Evolutionary conservation across 2,113 vertebrate genomes (phyloP), one percentile per base, ranked within the genome.

Genomic region (Cyanocitta stelleri): DNA sequence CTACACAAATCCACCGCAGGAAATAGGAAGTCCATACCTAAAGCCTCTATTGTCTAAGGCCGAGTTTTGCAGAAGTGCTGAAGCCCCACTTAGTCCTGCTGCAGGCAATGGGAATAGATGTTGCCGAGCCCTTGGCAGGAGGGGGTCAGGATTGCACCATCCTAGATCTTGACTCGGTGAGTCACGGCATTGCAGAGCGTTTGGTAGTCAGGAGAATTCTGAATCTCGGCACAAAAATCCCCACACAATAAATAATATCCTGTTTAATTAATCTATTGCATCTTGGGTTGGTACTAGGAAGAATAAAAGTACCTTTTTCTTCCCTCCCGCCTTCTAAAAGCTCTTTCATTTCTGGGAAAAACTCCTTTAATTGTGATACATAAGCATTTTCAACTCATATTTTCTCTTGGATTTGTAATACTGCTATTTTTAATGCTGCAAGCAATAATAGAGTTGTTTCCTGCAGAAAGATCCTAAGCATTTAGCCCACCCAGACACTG

Each of bases 1-100:
- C 97, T 82, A 97, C 96, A 90, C 97, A 92, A 85, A 97, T 97
- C 85, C 90, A 95, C 96, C 0, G 73, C 95, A 97, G 95, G 97
- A 97, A 97, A 88, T 96, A 97, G 95, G 96, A 97, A 96, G 96
- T 67, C 44, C 51, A 21, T 93, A 96, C 85, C 93, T 89, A 85
- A 94, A 96, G 86, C 85, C 88, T 97, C 92, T 86, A 32, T 89
- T 90, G 69, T 62, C 89, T 96, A 95, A 82, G 72, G 88, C 89
- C 91, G 39, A 46, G 22, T 69, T 94, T 76, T 96, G 93, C 91
- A 94, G 16, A 75, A 86, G 14, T 79, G 83, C 85, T 81, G 37
- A 92, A 92, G 82, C 63, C 33, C 20, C 0, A 0, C 48, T 59
- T 48, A 17, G 52, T 87, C 77, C 75, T 1, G 4, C 72, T 59